A percentile compares a stretch with the other conserved stretches of the same genome.
phyloP scores from a whole-genome alignment of 1,140 invertebrate species.

The Euwallacea similis region DNA sequence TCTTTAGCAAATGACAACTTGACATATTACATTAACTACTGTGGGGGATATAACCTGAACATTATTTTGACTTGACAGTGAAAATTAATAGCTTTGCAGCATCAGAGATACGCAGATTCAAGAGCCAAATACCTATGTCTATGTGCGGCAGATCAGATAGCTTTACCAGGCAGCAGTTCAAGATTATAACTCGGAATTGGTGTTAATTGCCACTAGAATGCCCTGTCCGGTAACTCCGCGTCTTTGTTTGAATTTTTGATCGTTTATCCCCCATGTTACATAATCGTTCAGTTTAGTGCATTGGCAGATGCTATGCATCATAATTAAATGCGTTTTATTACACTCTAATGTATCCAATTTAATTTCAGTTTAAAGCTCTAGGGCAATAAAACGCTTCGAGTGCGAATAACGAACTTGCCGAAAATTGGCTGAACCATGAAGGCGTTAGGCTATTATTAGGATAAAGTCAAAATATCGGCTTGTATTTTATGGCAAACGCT shows the following conservation, averaged over 20 bases:
- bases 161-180: slow-evolving; percentile 1
- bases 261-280: neutral
- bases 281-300: no score
- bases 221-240: no score
- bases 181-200: no score
- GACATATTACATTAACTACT: slow-evolving; percentile 42
- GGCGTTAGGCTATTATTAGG: slow-evolving; percentile 26
- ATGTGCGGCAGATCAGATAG: slow-evolving; percentile 3
- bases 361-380: no score
- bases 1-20: slow-evolving; percentile 37
- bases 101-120: slow-evolving; percentile 26
- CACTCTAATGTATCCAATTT: no score
- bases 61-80: slow-evolving; percentile 41
- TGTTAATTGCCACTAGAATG: no score
- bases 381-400: no score
- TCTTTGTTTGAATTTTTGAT: neutral
- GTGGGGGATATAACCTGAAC: slow-evolving; percentile 39
- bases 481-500: slow-evolving; percentile 35
- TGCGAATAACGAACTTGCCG: neutral
- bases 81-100: slow-evolving; percentile 39
- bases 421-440: slow-evolving; percentile 7
- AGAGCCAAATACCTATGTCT: slow-evolving; percentile 16
- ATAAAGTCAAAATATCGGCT: slow-evolving; percentile 31
- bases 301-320: no score
- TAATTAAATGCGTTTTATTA: no score